These are phyloP conservation scores for Hydriomena furcata DNA, from an alignment of 2,888 invertebrate genomes.

Conservation along the genomic window DNA sequence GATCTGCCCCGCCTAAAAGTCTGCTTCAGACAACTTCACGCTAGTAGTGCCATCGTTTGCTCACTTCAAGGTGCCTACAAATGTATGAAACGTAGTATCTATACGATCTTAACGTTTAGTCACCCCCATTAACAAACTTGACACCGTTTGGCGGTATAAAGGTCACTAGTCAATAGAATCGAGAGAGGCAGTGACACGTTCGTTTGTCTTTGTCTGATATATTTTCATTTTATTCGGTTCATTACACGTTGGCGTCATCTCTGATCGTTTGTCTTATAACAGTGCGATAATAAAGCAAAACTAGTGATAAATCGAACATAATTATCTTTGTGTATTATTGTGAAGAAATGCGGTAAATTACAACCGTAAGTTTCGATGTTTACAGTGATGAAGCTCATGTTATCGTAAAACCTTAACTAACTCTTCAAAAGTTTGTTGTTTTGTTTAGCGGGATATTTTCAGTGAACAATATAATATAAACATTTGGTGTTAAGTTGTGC, in stretches of 20 bases:
- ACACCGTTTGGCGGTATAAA: conserved; percentile 60
- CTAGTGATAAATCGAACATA: conserved; percentile 47
- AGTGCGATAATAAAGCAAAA: conserved; percentile 38
- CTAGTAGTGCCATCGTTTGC: conserved; percentile 51
- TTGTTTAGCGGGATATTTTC: conserved; percentile 22
- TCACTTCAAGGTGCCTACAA: conserved; percentile 67
- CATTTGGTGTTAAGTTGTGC: conserved; percentile 17
- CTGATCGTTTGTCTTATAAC: conserved; percentile 40
- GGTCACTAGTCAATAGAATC: conserved; percentile 55
- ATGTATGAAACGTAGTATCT: conserved; percentile 78
- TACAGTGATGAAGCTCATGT: conserved; percentile 21
- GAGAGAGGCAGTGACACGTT: conserved; percentile 32
- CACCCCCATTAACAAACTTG: conserved; percentile 68
- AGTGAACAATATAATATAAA: conserved; percentile 32
- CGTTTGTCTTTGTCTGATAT: conserved; percentile 27
- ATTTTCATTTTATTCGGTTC: conserved; percentile 32
- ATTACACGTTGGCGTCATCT: conserved; percentile 45
- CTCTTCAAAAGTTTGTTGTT: conserved; percentile 16
- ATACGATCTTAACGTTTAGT: conserved; percentile 72
- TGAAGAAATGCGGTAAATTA: conserved; percentile 50
- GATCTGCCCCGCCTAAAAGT: conserved; percentile 65
- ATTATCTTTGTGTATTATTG: conserved; percentile 51
- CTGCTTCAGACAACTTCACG: conserved; percentile 67
- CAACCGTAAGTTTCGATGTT: conserved; percentile 19
- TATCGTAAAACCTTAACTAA: background rate